phyloP scores from a whole-genome alignment of 92 coral and sea anemone species.

The Epizoanthus stellaris region DNA sequence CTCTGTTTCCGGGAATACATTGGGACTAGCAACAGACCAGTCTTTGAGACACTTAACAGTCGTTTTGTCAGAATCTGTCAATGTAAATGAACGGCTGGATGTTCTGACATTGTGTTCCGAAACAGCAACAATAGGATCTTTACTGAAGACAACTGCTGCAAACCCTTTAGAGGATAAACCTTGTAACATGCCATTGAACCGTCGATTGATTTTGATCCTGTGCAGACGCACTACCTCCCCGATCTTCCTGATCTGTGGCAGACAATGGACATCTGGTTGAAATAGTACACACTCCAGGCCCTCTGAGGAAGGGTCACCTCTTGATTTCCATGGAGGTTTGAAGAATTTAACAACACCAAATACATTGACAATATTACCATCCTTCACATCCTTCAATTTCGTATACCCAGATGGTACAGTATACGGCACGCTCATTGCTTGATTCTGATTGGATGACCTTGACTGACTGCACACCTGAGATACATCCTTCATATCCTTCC shows the following conservation, averaged over 20 bases:
- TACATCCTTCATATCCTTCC: neutral
- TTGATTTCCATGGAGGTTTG: slow-evolving; percentile 80
- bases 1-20: slow-evolving; percentile 54
- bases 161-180: slow-evolving; percentile 72
- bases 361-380: slow-evolving; percentile 45
- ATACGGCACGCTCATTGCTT: slow-evolving; percentile 26
- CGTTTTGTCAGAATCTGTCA: slow-evolving; percentile 52
- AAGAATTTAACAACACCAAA: slow-evolving; percentile 80
- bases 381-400: slow-evolving; percentile 53
- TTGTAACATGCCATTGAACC: slow-evolving; percentile 64
- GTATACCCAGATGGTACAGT: slow-evolving; percentile 65
- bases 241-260: slow-evolving; percentile 66
- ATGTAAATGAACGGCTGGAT: slow-evolving; percentile 57
- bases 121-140: slow-evolving; percentile 57
- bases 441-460: no score
- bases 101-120: slow-evolving; percentile 67
- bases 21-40: slow-evolving; percentile 57
- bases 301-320: slow-evolving; percentile 66
- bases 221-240: slow-evolving; percentile 78
- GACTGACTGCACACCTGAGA: no score
- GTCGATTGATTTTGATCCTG: slow-evolving; percentile 59
- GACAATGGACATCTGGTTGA: slow-evolving; percentile 47
- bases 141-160: slow-evolving; percentile 74
- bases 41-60: slow-evolving; percentile 53
- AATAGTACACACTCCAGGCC: slow-evolving; percentile 74